These are phyloP conservation scores for Athripsodes cinereus DNA, from an alignment of 2,888 invertebrate species.

Conservation along the genomic window DNA sequence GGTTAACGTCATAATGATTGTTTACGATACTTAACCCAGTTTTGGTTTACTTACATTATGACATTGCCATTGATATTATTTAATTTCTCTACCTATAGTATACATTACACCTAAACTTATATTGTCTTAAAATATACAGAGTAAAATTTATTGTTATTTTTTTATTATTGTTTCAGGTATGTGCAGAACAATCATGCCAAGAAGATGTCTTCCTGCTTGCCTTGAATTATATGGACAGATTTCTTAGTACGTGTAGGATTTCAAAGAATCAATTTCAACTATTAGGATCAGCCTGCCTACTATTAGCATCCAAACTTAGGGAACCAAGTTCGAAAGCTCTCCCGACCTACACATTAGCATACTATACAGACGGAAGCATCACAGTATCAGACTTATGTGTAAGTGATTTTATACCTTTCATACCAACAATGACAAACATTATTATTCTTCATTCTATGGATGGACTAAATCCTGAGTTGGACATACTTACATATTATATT, in stretches of 20 bases:
- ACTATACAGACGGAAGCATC: constrained; percentile 93
- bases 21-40: no score
- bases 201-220: constrained; percentile 91
- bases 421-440: no score
- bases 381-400: constrained; percentile 81
- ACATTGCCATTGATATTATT: no score
- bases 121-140: no score
- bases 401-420: constrained; percentile 43
- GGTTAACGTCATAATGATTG: no score
- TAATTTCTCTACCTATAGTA: no score
- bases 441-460: no score
- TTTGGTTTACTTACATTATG: no score
- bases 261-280: constrained; percentile 85
- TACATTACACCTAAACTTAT: no score
- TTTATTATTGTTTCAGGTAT: constrained; percentile 62
- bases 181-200: constrained; percentile 88
- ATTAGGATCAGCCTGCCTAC: constrained; percentile 84
- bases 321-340: constrained; percentile 73
- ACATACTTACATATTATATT: no score
- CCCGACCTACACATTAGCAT: constrained; percentile 74
- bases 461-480: no score
- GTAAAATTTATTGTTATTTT: not conserved
- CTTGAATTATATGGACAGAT: constrained; percentile 90
- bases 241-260: constrained; percentile 78
- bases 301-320: constrained; percentile 88